A percentile compares a stretch with the other conserved stretches of the same genome.
Evolutionary conservation across 2,888 invertebrate species (phyloP).

Genomic region (Digitonthophagus gazella): DNA sequence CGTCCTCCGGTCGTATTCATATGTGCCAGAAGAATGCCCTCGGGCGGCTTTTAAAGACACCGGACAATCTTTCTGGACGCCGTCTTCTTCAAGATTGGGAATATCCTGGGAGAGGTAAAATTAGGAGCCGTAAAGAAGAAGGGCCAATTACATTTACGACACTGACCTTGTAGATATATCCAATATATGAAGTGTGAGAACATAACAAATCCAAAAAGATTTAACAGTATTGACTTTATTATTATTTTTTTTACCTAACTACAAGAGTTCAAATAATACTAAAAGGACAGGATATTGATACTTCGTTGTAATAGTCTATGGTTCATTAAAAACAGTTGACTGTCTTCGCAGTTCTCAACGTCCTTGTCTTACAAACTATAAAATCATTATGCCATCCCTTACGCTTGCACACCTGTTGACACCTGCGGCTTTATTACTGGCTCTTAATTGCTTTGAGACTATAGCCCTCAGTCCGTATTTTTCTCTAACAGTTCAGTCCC

Average conservation of each 20-base stretch:
- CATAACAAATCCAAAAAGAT: not conserved
- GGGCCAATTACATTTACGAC: not conserved
- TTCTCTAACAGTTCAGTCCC: not conserved
- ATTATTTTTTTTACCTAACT: too few species aligned
- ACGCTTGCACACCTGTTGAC: slow-evolving; percentile 33
- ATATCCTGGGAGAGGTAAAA: not conserved
- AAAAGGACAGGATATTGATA: not conserved
- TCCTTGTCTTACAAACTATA: not conserved
- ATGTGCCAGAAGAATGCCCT: not conserved
- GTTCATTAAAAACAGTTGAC: not conserved
- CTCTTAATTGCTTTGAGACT: not conserved
- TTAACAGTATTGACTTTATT: not conserved
- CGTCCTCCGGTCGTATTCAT: not conserved
- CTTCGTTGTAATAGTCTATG: not conserved
- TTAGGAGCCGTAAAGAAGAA: not conserved
- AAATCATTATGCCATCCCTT: not conserved
- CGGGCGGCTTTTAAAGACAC: not conserved
- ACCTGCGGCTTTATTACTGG: slow-evolving; percentile 30
- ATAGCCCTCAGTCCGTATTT: not conserved
- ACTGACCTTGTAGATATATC: not conserved
- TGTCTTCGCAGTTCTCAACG: not conserved
- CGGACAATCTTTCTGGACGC: not conserved
- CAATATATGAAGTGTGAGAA: not conserved
- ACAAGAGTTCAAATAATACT: not conserved
- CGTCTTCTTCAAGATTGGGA: not conserved